Conservation (phyloP, 2,888 invertebrate genomes). For the Caenorhabditis angaria region DNA sequence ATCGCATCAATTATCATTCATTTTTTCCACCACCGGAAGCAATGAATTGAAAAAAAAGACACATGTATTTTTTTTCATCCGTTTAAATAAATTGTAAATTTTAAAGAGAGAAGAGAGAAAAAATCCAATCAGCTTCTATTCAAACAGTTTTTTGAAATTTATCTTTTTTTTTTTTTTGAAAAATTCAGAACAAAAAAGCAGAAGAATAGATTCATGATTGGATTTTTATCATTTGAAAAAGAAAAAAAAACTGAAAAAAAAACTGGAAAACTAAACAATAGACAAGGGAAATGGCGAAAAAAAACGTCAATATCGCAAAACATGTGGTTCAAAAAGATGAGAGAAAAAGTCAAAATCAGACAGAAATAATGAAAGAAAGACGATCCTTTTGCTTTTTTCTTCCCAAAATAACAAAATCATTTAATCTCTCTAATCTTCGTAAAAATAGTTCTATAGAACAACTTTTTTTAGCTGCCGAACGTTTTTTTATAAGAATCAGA, state of each 20-base stretch:
- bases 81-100: neutral
- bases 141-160: neutral
- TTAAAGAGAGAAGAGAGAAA: neutral
- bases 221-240: neutral
- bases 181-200: neutral
- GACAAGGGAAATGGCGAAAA: too few species aligned
- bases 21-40: neutral
- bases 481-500: too few species aligned
- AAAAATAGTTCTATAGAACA: neutral
- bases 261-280: neutral
- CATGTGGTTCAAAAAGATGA: neutral
- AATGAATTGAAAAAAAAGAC: neutral
- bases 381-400: too few species aligned
- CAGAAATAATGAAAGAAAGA: neutral
- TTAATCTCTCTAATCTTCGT: neutral
- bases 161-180: too few species aligned
- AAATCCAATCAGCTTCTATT: conserved; percentile 1
- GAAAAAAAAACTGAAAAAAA: neutral
- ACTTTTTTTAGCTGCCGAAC: neutral
- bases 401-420: neutral
- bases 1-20: neutral
- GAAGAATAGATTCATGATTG: neutral
- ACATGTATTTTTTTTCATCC: neutral
- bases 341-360: neutral
- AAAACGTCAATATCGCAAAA: neutral